Percentiles rank a stretch among this genome's conserved stretches.
Conservation (phyloP, 2,797 vertebrate species). For the Tapera naevia region DNA sequence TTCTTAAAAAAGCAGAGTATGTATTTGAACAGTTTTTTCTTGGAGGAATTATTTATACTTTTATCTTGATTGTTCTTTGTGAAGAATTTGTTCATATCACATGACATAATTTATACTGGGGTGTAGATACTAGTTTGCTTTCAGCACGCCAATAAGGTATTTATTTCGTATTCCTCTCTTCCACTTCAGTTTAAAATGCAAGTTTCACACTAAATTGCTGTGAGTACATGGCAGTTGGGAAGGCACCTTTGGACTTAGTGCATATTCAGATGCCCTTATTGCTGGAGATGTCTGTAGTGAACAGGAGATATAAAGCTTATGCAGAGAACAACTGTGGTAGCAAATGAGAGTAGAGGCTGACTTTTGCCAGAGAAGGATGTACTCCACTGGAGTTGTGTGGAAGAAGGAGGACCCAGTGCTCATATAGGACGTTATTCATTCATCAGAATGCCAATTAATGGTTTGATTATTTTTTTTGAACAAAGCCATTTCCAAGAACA, state of each 20-base stretch:
- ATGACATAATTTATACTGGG: neutral
- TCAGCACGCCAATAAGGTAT: neutral
- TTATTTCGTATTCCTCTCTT: neutral
- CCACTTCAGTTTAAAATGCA: neutral
- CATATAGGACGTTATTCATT: neutral
- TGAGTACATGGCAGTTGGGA: neutral
- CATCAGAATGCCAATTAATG: neutral
- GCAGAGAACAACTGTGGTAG: neutral
- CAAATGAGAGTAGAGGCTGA: neutral
- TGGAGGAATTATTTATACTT: neutral
- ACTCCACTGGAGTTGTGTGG: neutral
- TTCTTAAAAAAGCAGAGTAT: neutral
- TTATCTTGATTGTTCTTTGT: neutral
- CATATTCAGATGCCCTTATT: neutral
- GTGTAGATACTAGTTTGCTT: neutral
- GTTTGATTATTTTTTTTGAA: neutral
- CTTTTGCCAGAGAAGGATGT: rapidly evolving
- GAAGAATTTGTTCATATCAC: neutral
- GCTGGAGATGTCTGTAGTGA: neutral
- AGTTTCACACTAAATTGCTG: neutral
- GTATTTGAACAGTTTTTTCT: neutral
- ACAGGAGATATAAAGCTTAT: neutral
- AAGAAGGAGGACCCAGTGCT: neutral
- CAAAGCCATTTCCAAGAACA: neutral
- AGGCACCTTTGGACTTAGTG: neutral